These are phyloP conservation scores for Aurelia sp. DNA, from an alignment of 30 jellyfish, hydroid and myxozoan species.

Conservation along the genomic window DNA sequence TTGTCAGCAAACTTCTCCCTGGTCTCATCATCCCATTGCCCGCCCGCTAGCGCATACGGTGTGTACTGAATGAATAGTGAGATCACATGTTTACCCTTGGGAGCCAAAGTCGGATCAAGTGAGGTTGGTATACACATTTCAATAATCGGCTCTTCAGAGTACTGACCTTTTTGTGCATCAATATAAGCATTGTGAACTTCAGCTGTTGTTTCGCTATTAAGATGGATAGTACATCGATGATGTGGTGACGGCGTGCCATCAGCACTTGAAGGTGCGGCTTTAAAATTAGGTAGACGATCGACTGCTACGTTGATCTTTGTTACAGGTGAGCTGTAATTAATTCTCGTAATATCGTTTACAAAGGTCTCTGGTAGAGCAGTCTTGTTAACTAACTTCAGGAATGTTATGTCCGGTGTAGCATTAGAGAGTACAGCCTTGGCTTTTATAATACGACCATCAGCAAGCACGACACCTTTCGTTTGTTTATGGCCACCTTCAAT, in stretches of 20 bases:
- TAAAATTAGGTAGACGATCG: constrained; percentile 43
- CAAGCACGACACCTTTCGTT: constrained; percentile 49
- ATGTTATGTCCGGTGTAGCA: constrained; percentile 69
- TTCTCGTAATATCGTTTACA: not conserved
- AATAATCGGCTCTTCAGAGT: constrained; percentile 47
- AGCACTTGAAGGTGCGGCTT: constrained; percentile 23
- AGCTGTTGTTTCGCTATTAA: constrained; percentile 43
- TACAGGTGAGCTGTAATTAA: constrained; percentile 48
- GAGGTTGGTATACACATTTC: constrained; percentile 70
- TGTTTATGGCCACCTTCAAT: not conserved
- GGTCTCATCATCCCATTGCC: constrained; percentile 56
- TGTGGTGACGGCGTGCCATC: constrained; percentile 63
- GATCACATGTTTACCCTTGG: constrained; percentile 36
- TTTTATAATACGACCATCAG: constrained; percentile 39
- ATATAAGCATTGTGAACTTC: constrained; percentile 55
- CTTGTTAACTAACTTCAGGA: constrained; percentile 23
- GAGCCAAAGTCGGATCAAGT: constrained; percentile 57
- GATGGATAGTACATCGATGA: constrained; percentile 63
- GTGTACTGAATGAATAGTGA: constrained; percentile 63
- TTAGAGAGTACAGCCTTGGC: constrained; percentile 35
- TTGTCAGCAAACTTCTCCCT: constrained; percentile 59
- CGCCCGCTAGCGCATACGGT: constrained; percentile 45
- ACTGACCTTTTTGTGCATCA: constrained; percentile 53
- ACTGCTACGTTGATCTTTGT: constrained; percentile 61
- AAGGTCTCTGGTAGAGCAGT: constrained; percentile 45